phyloP scores from a whole-genome alignment of 2,888 invertebrate species.

The Pediacus dermestoides region DNA sequence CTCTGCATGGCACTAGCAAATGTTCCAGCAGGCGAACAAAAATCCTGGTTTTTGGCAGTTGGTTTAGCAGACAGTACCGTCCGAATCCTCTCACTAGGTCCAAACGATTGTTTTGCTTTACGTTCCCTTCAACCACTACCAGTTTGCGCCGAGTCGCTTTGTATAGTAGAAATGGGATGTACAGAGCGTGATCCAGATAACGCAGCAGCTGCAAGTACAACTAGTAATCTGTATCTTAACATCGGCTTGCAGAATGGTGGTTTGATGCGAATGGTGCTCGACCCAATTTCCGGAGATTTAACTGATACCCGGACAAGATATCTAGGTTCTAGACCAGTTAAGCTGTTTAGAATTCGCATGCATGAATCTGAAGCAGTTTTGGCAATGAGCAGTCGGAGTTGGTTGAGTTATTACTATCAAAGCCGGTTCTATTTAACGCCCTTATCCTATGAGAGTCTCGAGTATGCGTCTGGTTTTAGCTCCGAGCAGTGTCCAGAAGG shows the following conservation, averaged over 20 bases:
- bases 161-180: slow-evolving; percentile 90
- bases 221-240: slow-evolving; percentile 81
- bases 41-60: slow-evolving; percentile 93
- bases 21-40: slow-evolving; percentile 91
- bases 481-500: slow-evolving; percentile 99
- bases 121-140: slow-evolving; percentile 96
- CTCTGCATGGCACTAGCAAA: slow-evolving; percentile 98
- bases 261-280: slow-evolving; percentile 86
- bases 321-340: slow-evolving; percentile 87
- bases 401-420: slow-evolving; percentile 98
- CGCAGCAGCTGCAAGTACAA: slow-evolving; percentile 63
- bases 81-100: slow-evolving; percentile 94
- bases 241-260: slow-evolving; percentile 98
- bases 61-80: slow-evolving; percentile 96
- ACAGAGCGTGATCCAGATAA: slow-evolving; percentile 60
- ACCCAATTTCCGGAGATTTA: slow-evolving; percentile 93
- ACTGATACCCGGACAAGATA: slow-evolving; percentile 97
- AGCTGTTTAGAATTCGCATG: slow-evolving; percentile 88
- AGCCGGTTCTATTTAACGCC: slow-evolving; percentile 94
- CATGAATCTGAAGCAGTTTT: slow-evolving; percentile 95
- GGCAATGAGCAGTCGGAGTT: slow-evolving; percentile 96
- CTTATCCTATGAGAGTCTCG: slow-evolving; percentile 91
- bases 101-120: slow-evolving; percentile 91
- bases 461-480: slow-evolving; percentile 95
- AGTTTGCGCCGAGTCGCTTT: slow-evolving; percentile 92